Base-by-base conservation (phyloP, 2,113 vertebrate species). In the Chaetura pelagica region DNA sequence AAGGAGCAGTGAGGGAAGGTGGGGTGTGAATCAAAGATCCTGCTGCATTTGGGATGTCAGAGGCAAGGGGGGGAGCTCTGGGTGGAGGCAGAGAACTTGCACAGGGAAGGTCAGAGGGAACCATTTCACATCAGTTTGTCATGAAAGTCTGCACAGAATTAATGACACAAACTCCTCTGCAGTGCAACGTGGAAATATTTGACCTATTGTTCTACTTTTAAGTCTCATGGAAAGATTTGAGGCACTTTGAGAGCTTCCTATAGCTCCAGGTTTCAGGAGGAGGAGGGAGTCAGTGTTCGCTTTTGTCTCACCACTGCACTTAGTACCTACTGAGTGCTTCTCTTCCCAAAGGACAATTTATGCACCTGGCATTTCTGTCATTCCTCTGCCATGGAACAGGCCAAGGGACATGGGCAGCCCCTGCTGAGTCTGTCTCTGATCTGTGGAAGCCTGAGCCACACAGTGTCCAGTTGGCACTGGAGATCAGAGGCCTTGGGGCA, bases 401-500 rank as follows among this genome's bases (percentile, higher is more conserved):
- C 92, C 58, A 42, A 18, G 90, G 24, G 87, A 76, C 4, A 6
- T n/a, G 26, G 61, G 88, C 79, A 63, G 91, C 34, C 10, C 9
- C 24, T 0, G 10, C n/a, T 0, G 21, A 85, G 87, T 74, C 69
- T 3, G 62, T 76, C 89, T 88, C 93, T 73, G 42, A 76, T 87
- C 95, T 55, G 54, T 30, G 24, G 68, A 48, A 92, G 83, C 72
- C 92, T 18, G 40, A 27, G 57, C 51, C 1, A 3, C 7, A 84
- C 19, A 8, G 68, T 34, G 94, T 83, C 93, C 94, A 96, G 89
- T 95, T 94, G 95, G 95, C 95, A 75, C 78, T 8, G 1, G 8
- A 4, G 87, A 44, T 66, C 59, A 89, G 73, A 89, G 90, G 93
- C 95, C 95, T 63, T 48, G 42, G 44, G 94, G 93, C 95, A 76